These are phyloP conservation scores for Drosophila varians DNA, from an alignment of 1,140 invertebrate genomes.

Conservation along the genomic window DNA sequence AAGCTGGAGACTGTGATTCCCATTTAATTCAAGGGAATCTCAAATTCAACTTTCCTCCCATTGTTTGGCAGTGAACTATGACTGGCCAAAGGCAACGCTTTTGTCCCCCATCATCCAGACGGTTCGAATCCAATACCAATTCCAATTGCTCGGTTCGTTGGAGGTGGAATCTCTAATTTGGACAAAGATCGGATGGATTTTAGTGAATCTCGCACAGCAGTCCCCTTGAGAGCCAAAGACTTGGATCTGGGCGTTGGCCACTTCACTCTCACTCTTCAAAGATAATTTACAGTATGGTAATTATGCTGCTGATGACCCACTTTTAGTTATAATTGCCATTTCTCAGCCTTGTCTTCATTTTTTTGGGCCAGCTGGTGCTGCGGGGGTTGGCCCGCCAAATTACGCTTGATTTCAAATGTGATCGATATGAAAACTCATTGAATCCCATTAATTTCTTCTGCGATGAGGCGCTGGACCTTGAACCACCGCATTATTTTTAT, in stretches of 20 bases:
- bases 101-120: constrained; percentile 41
- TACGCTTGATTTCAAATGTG: constrained; percentile 43
- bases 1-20: constrained; percentile 49
- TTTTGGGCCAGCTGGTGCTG: constrained; percentile 7
- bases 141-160: constrained; percentile 24
- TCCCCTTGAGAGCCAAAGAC: constrained; percentile 58
- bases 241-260: constrained; percentile 63
- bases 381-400: constrained; percentile 25
- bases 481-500: constrained; percentile 39
- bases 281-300: constrained; percentile 62
- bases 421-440: constrained; percentile 56
- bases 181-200: constrained; percentile 9
- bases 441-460: constrained; percentile 48
- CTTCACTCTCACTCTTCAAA: constrained; percentile 32
- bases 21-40: constrained; percentile 81
- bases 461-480: constrained; percentile 44
- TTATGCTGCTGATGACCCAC: constrained; percentile 58
- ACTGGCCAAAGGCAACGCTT: constrained; percentile 51
- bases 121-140: constrained; percentile 26
- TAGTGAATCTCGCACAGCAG: constrained; percentile 39
- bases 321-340: constrained; percentile 52
- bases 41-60: constrained; percentile 55
- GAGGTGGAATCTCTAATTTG: constrained; percentile 36
- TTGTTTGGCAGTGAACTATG: constrained; percentile 76
- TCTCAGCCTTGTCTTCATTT: constrained; percentile 57